phyloP scores from a whole-genome alignment of 1,140 invertebrate genomes.

The Tetramorium parvispinum region DNA sequence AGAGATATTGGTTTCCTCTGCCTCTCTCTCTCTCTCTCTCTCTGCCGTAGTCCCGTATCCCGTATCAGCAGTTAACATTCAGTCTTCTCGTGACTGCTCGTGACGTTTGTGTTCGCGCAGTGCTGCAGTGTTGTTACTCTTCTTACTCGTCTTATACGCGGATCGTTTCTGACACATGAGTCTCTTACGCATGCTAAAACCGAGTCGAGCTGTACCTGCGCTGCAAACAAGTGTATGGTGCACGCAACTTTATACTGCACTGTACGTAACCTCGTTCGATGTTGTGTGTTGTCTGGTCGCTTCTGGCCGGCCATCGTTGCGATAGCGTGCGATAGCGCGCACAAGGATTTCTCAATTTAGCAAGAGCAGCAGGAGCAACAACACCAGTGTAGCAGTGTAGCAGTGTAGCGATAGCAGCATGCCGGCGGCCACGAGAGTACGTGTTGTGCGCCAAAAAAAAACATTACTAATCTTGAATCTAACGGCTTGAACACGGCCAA shows the following conservation, averaged over 20 bases:
- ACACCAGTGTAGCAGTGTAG: not conserved
- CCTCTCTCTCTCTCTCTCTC: no score
- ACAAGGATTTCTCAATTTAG: not conserved
- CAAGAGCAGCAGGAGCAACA: not conserved
- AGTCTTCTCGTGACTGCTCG: slow-evolving; percentile 58
- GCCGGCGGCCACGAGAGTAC: slow-evolving; percentile 43
- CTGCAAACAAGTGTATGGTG: not conserved
- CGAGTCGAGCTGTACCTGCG: not conserved
- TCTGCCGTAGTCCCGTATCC: no score
- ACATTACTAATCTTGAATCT: not conserved
- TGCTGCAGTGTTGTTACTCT: not conserved
- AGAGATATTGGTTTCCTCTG: slow-evolving; percentile 8
- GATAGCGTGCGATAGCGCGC: not conserved
- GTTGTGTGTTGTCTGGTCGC: no score
- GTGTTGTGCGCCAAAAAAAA: not conserved
- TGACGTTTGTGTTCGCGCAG: slow-evolving; percentile 23
- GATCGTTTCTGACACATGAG: slow-evolving; percentile 26
- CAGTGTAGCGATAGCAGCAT: slow-evolving; percentile 12
- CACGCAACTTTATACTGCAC: not conserved
- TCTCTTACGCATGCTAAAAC: not conserved
- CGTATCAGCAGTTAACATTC: slow-evolving; percentile 26
- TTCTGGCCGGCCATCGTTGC: not conserved
- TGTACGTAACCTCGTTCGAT: not conserved
- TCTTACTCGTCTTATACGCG: not conserved
- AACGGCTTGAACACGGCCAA: not conserved